Percentiles rank a stretch among this genome's conserved stretches.
phyloP scores from a whole-genome alignment of 2,797 vertebrate species.

The Cyprinodon diabolis region DNA sequence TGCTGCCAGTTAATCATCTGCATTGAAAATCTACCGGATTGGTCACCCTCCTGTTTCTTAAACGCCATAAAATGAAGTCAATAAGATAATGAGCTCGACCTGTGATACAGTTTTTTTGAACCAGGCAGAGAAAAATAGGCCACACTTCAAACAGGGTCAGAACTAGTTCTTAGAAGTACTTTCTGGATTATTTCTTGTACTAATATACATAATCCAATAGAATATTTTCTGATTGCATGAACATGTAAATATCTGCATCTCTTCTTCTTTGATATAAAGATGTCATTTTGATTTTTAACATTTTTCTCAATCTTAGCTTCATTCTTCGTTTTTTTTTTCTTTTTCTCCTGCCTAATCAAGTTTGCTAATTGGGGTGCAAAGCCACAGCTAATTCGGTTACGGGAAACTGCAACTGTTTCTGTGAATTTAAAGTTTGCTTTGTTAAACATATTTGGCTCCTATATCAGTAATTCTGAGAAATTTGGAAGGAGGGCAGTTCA shows the following conservation, averaged over 20 bases:
- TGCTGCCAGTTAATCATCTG: too few relatives aligned
- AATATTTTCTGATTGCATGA: neutral
- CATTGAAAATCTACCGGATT: too few relatives aligned
- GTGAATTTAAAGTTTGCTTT: constrained; percentile 49
- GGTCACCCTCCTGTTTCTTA: too few relatives aligned
- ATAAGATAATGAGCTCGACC: neutral
- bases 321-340: neutral
- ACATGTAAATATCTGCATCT: neutral
- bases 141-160: neutral
- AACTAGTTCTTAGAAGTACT: neutral
- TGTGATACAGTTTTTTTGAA: neutral
- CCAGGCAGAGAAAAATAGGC: neutral
- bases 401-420: constrained; percentile 56
- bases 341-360: constrained; percentile 36
- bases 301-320: too few relatives aligned
- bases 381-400: constrained; percentile 54
- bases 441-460: constrained; percentile 47
- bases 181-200: neutral
- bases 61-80: neutral
- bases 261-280: neutral
- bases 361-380: constrained; percentile 43
- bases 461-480: constrained; percentile 74
- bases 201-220: neutral
- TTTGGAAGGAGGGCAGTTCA: constrained; percentile 55
- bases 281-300: too few relatives aligned